Evolutionary conservation across 2,888 invertebrate species (phyloP), one percentile per base, ranked within the genome.

Genomic region (Physocephala rufipes): DNA sequence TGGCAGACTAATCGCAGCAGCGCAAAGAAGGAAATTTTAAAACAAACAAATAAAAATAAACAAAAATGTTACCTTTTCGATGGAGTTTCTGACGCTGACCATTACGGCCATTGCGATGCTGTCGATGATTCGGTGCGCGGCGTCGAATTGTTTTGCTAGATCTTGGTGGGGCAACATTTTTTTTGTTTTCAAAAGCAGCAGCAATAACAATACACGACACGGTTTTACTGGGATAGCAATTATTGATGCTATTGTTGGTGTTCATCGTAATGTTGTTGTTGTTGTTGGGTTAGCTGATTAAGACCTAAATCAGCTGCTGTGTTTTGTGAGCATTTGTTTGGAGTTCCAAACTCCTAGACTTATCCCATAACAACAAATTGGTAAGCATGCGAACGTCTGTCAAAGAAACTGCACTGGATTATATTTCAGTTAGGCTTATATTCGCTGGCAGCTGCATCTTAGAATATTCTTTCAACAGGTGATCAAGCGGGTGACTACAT

Each of bases 11-110:
- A 64, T 45, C 64, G 47, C 47, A 7, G 28, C 58, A 47, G n/a
- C 67, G 26, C 43, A 43, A 30, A 45, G 47, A 13, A 53, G n/a
- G 43, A 47, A 53, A 43, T 43, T 26, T 5, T 55, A 66, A 66
- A 53, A 15, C 19, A 63, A 36, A 43, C 15, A 24, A 63, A 43
- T 45, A 63, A 67, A 26, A n/a, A 7, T 9, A 61, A 21, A 55
- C 72, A 19, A 49, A 67, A 71, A 74, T 75, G 76, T 80, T 79
- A 81, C 81, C 79, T 76, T 81, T 81, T 76, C 79, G 77, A 73
- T 79, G 79, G 59, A 78, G 73, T 75, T 78, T 79, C 72, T 79
- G 78, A 61, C 78, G 79, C 73, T 79, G 79, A 74, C 77, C 78
- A 59, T 74, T 75, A 71, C 74, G 67, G 21, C 73, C 71, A 16